Evolutionary conservation across 2,888 invertebrate genomes (phyloP), one percentile per base, ranked within the genome.

Genomic region (Andrena trimmerana): DNA sequence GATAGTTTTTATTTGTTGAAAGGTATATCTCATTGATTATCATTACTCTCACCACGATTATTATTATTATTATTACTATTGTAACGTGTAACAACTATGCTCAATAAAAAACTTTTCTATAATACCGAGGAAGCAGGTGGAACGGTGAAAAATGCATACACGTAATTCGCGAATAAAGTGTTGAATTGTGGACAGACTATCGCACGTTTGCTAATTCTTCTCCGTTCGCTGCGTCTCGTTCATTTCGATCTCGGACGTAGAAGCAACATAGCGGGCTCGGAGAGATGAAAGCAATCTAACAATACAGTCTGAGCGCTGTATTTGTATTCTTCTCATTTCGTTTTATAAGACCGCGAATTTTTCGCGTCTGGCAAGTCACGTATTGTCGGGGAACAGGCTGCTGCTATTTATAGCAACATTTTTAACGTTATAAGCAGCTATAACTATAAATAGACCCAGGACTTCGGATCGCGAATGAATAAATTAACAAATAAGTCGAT

Each of bases 81-180:
- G 86, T 92, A 91, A 90, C 86, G 91, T 93, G 93, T 93, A 93
- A 92, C 90, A 57, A 87, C 78, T 93, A 92, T 92, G 92, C 92
- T 93, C 92, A 93, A 93, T 93, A 93, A 93, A 93, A 88, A 91
- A 54, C 54, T 87, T 93, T 93, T 93, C 91, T 93, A 93, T 92
- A 90, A 92, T 90, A 90, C 87, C 87, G 86, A 89, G 73, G 60
- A 59, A 67, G 52, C 60, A 20, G 59, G 33, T 80, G 20, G 66
- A 52, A 20, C 52, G 6, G 20, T 6, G 52, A 52, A 52, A n/a
- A 52, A 20, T 52, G 8, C 7, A 20, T 2, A 20, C 0, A 20
- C 7, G n/a, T 20, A n/a, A 20, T 20, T 6, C 7, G 20, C 52
- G 52, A 52, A 52, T 52, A 20, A 52, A 52, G 20, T 52, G 1